Conservation (phyloP, 2,888 invertebrate species). For the Hypomecis punctinalis region DNA sequence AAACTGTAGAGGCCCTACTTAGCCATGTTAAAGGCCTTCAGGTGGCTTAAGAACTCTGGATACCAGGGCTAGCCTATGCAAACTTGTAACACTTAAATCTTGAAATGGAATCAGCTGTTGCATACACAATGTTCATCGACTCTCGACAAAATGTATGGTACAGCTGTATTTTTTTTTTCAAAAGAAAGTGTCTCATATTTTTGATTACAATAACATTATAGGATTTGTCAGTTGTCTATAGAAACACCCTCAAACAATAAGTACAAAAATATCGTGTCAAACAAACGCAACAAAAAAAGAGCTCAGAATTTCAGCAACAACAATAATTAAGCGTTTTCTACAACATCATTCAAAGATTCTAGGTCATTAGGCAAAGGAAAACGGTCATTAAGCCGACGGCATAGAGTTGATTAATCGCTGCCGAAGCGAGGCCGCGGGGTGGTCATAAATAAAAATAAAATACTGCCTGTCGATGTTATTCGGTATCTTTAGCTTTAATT, state of each 20-base stretch:
- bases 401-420: conserved; percentile 50
- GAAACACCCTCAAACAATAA: neutral
- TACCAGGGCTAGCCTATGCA: too few relatives aligned
- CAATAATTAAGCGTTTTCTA: conserved; percentile 41
- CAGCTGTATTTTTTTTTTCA: too few relatives aligned
- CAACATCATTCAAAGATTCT: conserved; percentile 45
- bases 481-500: conserved; percentile 30
- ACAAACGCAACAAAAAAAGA: conserved; percentile 17
- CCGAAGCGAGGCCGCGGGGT: conserved; percentile 32
- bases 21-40: too few relatives aligned
- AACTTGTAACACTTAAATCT: too few relatives aligned
- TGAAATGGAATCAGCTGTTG: too few relatives aligned
- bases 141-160: too few relatives aligned
- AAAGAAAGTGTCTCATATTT: too few relatives aligned
- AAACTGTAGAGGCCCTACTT: too few relatives aligned
- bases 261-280: conserved; percentile 5
- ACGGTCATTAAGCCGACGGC: conserved; percentile 47
- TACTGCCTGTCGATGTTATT: conserved; percentile 40
- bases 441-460: conserved; percentile 48
- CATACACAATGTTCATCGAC: too few relatives aligned
- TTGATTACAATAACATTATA: too few relatives aligned
- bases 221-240: too few relatives aligned
- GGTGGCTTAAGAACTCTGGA: too few relatives aligned
- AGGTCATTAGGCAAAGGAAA: conserved; percentile 52
- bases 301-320: conserved; percentile 33